Conservation (phyloP, 2,888 invertebrate species). For the Cerceris rybyensis region DNA sequence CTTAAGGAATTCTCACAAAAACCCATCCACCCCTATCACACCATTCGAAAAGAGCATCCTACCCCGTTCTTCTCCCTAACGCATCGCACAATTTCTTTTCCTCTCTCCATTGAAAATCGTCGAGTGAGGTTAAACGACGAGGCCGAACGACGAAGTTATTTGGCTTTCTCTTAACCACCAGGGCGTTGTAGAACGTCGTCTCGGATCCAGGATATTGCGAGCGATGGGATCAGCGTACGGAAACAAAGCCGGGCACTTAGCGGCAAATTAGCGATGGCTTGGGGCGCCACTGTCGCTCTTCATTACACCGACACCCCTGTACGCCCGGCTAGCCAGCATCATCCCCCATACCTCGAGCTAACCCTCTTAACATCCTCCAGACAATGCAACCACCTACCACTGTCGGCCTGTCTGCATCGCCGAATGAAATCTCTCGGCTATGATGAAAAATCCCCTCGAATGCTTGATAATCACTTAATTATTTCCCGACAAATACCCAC, state of each 20-base stretch:
- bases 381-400: constrained; percentile 59
- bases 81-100: neutral
- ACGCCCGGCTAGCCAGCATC: constrained; percentile 22
- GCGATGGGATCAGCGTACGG: constrained; percentile 71
- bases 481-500: constrained; percentile 17
- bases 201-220: constrained; percentile 73
- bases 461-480: constrained; percentile 37
- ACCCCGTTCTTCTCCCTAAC: neutral
- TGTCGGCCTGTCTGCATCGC: constrained; percentile 40
- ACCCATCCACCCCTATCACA: too few species aligned
- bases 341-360: constrained; percentile 38
- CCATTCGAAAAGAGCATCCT: too few species aligned
- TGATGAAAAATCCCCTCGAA: constrained; percentile 40
- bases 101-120: constrained; percentile 19
- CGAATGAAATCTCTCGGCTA: constrained; percentile 53
- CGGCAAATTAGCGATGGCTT: constrained; percentile 73
- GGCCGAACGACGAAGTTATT: constrained; percentile 60
- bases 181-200: constrained; percentile 50
- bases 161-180: constrained; percentile 63
- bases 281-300: constrained; percentile 73
- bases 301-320: constrained; percentile 69
- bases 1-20: too few species aligned
- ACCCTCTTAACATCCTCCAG: constrained; percentile 62
- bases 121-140: constrained; percentile 43
- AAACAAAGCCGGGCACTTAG: constrained; percentile 76